Conservation (phyloP, 2,797 vertebrate genomes). For the Lateolabrax maculatus region DNA sequence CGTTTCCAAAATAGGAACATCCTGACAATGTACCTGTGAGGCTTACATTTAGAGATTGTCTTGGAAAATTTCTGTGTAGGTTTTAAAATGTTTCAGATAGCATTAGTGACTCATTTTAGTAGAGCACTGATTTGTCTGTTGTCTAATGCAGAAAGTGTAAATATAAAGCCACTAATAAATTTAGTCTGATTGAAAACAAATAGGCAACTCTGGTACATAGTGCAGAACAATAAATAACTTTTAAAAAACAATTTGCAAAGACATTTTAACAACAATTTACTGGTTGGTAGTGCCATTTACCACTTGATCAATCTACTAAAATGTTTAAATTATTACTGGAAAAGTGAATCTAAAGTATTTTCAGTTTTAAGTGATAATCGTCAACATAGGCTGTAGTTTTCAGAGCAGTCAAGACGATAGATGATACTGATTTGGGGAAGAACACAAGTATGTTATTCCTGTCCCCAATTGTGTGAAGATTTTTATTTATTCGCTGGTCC, state of each 20-base stretch:
- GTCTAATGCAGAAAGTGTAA: neutral
- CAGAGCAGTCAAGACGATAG: neutral
- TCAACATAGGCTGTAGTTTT: neutral
- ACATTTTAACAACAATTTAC: slow-evolving; percentile 4
- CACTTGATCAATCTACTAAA: neutral
- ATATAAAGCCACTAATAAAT: neutral
- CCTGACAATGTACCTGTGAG: neutral
- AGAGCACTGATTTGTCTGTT: neutral
- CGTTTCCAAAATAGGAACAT: slow-evolving; percentile 10
- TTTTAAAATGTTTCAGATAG: neutral
- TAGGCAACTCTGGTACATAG: neutral
- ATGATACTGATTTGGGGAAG: neutral
- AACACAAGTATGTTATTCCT: neutral
- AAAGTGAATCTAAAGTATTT: neutral
- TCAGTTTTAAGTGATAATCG: neutral
- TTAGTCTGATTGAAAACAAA: neutral
- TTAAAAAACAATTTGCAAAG: neutral
- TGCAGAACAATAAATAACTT: neutral
- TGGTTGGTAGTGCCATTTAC: neutral
- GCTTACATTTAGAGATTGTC: neutral
- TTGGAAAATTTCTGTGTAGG: neutral
- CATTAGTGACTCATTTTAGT: neutral
- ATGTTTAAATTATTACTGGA: neutral
- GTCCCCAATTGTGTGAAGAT: neutral
- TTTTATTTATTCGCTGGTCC: neutral